Conservation (phyloP, 2,113 vertebrate genomes). For the Bujurquina vittata region DNA sequence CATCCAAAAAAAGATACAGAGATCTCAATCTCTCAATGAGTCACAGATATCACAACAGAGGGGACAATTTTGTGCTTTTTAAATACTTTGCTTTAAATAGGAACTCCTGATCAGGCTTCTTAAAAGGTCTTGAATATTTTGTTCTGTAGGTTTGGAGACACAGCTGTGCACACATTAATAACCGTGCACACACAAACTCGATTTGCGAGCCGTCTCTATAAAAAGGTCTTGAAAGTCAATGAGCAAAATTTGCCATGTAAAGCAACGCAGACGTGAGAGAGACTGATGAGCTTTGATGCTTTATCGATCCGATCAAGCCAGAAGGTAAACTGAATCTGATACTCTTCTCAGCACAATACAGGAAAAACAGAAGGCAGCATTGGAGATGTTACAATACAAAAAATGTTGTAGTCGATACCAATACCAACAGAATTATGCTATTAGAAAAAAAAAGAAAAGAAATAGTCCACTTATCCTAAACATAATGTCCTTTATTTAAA, state of each 20-base stretch:
- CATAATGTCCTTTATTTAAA: not conserved
- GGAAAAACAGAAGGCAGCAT: slow-evolving; percentile 1
- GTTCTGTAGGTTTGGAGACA: not conserved
- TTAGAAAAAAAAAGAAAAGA: not conserved
- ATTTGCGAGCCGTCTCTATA: not conserved
- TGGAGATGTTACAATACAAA: too few relatives aligned
- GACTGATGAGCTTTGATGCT: not conserved
- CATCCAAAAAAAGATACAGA: slow-evolving; percentile 20
- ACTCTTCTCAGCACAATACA: slow-evolving; percentile 13
- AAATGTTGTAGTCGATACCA: not conserved
- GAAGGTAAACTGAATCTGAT: not conserved
- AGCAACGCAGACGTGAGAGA: not conserved
- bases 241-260: not conserved
- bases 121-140: not conserved
- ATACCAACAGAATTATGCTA: not conserved
- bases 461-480: not conserved
- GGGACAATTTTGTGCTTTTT: not conserved
- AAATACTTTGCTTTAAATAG: slow-evolving; percentile 10
- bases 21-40: slow-evolving; percentile 33
- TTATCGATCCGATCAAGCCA: not conserved
- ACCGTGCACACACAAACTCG: not conserved
- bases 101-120: not conserved
- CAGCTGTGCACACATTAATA: not conserved
- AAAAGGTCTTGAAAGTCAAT: not conserved
- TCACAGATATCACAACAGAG: slow-evolving; percentile 36